Conservation (phyloP, 2,888 invertebrate species). For the Eugnorisma glareosa region DNA sequence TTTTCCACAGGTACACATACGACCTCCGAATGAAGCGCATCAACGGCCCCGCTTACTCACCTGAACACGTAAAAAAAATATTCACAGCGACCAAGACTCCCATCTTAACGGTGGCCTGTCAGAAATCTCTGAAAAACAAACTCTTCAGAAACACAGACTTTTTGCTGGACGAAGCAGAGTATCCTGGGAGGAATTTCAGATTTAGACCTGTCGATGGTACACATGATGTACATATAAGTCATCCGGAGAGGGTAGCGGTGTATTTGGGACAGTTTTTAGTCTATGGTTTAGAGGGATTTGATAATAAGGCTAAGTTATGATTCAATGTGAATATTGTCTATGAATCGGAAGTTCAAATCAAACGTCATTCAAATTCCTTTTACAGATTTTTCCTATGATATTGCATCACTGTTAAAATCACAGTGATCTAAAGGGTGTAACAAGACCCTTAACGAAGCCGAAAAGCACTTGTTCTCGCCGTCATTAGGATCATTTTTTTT, state of each 20-base stretch:
- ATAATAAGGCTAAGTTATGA: constrained; percentile 78
- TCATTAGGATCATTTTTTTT: too few relatives aligned
- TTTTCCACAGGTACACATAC: constrained; percentile 85
- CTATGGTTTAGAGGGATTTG: constrained; percentile 74
- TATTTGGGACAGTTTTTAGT: constrained; percentile 82
- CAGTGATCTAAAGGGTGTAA: too few relatives aligned
- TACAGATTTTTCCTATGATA: background rate
- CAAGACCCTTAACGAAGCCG: too few relatives aligned
- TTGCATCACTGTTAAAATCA: too few relatives aligned
- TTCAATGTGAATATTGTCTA: constrained; percentile 11
- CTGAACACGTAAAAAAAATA: constrained; percentile 76
- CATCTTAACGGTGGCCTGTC: constrained; percentile 73
- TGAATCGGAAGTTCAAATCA: background rate
- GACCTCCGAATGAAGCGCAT: constrained; percentile 88
- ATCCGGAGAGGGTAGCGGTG: constrained; percentile 88
- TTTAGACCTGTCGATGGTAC: constrained; percentile 85
- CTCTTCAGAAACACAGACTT: constrained; percentile 73
- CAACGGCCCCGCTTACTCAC: constrained; percentile 78
- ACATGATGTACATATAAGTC: constrained; percentile 91
- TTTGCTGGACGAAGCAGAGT: constrained; percentile 74
- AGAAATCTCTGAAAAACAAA: constrained; percentile 70
- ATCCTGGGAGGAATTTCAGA: constrained; percentile 73
- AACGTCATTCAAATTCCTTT: background rate
- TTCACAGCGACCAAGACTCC: constrained; percentile 75
- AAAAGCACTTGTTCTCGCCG: too few relatives aligned